Conservation (phyloP, 2,113 vertebrate genomes). For the Stegostoma tigrinum region DNA sequence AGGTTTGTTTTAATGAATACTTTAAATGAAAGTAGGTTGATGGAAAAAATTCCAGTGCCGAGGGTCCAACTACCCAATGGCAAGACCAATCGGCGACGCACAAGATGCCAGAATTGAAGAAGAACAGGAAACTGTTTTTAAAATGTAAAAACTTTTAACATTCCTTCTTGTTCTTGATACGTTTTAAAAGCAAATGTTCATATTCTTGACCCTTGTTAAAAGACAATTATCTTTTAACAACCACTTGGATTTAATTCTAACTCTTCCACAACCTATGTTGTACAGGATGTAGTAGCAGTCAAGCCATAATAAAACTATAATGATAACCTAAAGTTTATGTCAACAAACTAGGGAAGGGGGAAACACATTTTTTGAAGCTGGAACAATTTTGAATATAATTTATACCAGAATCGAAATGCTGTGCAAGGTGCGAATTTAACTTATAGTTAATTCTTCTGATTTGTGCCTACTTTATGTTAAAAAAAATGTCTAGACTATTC, state of each 20-base stretch:
- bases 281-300: too few species aligned
- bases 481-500: too few species aligned
- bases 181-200: too few species aligned
- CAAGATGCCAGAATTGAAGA: not conserved
- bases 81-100: not conserved
- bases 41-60: not conserved
- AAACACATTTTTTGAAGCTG: not conserved
- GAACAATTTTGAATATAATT: not conserved
- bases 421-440: not conserved
- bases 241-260: too few species aligned
- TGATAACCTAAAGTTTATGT: too few species aligned
- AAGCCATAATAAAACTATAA: too few species aligned
- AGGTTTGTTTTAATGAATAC: not conserved
- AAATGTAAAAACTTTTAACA: too few species aligned
- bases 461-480: not conserved
- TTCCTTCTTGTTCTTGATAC: too few species aligned
- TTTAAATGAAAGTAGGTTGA: not conserved
- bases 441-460: not conserved
- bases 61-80: not conserved
- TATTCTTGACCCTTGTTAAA: too few species aligned
- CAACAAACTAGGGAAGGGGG: too few species aligned
- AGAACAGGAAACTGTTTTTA: not conserved
- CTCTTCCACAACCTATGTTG: too few species aligned
- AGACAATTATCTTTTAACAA: too few species aligned
- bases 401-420: not conserved